Base-by-base conservation (phyloP, 2,797 vertebrate species). In the Pampus argenteus region DNA sequence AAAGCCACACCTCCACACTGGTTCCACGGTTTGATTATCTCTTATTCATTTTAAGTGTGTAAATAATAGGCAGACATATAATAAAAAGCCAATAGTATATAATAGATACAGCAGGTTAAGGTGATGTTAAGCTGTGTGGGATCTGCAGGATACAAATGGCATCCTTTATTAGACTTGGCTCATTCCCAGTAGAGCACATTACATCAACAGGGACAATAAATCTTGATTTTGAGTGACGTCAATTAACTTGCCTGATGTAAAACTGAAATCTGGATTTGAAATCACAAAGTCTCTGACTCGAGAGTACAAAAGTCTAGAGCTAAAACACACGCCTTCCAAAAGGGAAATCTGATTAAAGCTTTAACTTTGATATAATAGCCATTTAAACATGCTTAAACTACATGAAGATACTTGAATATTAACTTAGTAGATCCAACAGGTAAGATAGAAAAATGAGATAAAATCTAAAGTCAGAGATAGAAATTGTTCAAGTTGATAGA, bases 211-310 rank as follows among this genome's bases (percentile, higher is more conserved):
- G 50, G 66, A 85, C 77, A 70, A 70, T 65, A 77, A 75, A 79
- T 77, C 71, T 68, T 70, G 78, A 83, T 86, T 85, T 79, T 67
- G 51, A 82, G 36, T 68, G 55, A 81, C 78, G 71, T 48, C 79
- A 86, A 79, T 86, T 80, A 83, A 81, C 34, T 74, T 84, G 22
- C 57, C 52, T 55, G 52, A 50, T 76, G 69, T 76, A 78, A 72
- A 74, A 80, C 69, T 84, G 64, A 83, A 89, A 89, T 84, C 84
- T 84, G 81, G 78, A 89, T 77, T 71, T 69, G 52, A 84, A 79
- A 78, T 86, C 49, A 73, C 45, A 76, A 50, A 38, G 59, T 81
- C 70, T 73, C 68, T 6, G 3, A 63, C 51, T 54, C 60, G 49
- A 54, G 45, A 76, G 65, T 61, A 86, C 69, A 80, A 74, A 81